Percentiles rank a stretch among this genome's conserved stretches.
Conservation (phyloP, 1,140 invertebrate species). For the Cepaea nemoralis region DNA sequence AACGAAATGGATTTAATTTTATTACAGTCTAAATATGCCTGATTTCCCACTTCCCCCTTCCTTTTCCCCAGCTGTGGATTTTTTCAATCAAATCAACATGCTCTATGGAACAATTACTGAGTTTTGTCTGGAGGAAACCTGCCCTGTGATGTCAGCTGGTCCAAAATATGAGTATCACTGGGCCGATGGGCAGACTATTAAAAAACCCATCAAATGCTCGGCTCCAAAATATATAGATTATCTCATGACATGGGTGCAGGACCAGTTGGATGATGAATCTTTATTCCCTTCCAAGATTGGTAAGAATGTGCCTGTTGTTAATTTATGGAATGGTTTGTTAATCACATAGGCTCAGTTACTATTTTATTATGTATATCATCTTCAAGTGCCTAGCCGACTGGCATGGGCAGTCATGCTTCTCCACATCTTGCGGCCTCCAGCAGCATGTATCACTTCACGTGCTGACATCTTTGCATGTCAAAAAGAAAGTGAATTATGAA, state of each 20-base stretch:
- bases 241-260: slow-evolving; percentile 99
- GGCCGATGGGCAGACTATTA: slow-evolving; percentile 98
- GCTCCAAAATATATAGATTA: slow-evolving; percentile 99
- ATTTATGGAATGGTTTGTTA: too few relatives aligned
- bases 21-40: too few relatives aligned
- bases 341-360: too few relatives aligned
- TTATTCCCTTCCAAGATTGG: slow-evolving; percentile 99
- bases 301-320: slow-evolving; percentile 64
- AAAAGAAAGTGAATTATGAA: too few relatives aligned
- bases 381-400: too few relatives aligned
- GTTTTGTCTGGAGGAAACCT: slow-evolving; percentile 98
- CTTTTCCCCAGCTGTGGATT: slow-evolving; percentile 90
- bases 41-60: too few relatives aligned
- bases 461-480: too few relatives aligned
- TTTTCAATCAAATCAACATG: slow-evolving; percentile 99
- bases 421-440: too few relatives aligned
- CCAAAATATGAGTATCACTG: slow-evolving; percentile 99
- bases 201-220: slow-evolving; percentile 99
- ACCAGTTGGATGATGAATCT: slow-evolving; percentile 98
- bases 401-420: too few relatives aligned
- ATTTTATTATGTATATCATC: too few relatives aligned
- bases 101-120: slow-evolving; percentile 99
- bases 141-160: slow-evolving; percentile 94
- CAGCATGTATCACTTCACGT: too few relatives aligned
- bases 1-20: too few relatives aligned